Base-by-base conservation (phyloP, 2,888 invertebrate genomes). In the Macrosiphum euphorbiae region DNA sequence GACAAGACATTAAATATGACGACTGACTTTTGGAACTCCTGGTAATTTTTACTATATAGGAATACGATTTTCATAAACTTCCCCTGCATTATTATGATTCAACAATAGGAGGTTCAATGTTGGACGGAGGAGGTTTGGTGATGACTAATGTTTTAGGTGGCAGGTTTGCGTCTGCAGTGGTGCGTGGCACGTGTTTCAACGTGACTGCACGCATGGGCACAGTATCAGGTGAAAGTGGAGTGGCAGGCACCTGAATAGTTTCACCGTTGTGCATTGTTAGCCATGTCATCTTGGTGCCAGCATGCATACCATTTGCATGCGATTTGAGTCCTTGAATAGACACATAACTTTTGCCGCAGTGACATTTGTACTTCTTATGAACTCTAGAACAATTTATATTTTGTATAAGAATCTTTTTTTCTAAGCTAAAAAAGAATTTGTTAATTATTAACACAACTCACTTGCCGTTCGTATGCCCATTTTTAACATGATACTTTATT, bases 401-500 rank as follows among this genome's bases (percentile, higher is more conserved):
- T n/a, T 47, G 24, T 50, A 26, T 26, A 50, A 67, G n/a, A 7
- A 50, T 50, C 35, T 50, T 50, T 67, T 7, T 67, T 67, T 90
- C 26, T 3, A 20, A 28, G 5, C n/a, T 67, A 11, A 47, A 86
- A 88, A 35, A n/a, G 13, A 52, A 41, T 41, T 50, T 41, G 20
- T 41, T 35, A 90, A 90, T 35, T 35, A 78, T 90, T 28, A 11
- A 78, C 55, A 44, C 41, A 47, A 97, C 97, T 97, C 96, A 98
- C 98, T 97, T 98, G 96, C 97, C 97, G 95, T 98, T 98, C 96
- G 98, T 98, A 96, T 98, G 98, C 20, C 98, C 98, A 96, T 98
- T 98, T 96, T 98, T 98, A 87, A 98, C 98, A 96, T 98, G 98
- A 96, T 98, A 98, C 95, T 98, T 98, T 95, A 98, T 98, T 94